These are phyloP conservation scores for Pristionchus japonicus DNA, from an alignment of 2,888 invertebrate species.

Conservation along the genomic window DNA sequence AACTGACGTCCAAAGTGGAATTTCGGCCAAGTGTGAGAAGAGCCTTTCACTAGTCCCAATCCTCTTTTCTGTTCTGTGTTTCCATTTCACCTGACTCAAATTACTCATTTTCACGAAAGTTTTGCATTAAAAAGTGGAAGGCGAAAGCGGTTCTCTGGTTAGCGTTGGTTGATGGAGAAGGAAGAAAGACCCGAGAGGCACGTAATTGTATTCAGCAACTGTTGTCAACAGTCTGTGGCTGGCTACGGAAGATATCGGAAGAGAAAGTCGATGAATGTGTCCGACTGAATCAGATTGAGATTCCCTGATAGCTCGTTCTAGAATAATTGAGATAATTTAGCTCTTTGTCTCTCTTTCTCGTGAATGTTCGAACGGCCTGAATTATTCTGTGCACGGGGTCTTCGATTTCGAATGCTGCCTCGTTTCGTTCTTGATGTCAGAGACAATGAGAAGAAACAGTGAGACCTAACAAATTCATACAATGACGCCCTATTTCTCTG, in stretches of 20 bases:
- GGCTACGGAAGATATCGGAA: neutral
- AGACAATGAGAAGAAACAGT: too few relatives aligned
- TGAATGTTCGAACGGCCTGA: neutral
- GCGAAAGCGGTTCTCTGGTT: neutral
- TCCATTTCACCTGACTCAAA: neutral
- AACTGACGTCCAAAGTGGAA: conserved; percentile 15
- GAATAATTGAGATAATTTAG: neutral
- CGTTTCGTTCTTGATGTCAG: too few relatives aligned
- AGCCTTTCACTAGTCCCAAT: neutral
- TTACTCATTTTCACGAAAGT: neutral
- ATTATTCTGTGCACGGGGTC: neutral
- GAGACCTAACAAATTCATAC: too few relatives aligned
- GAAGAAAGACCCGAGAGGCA: neutral
- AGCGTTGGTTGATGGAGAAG: neutral
- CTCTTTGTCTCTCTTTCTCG: neutral
- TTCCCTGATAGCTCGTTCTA: neutral
- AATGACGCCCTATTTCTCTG: too few relatives aligned
- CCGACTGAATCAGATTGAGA: neutral
- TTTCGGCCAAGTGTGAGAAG: neutral
- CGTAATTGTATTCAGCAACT: neutral
- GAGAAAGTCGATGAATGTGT: neutral
- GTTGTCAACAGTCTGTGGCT: neutral
- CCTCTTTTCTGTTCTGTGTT: neutral
- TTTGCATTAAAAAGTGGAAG: neutral
- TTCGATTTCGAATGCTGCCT: neutral